A percentile compares a stretch with the other conserved stretches of the same genome.
Conservation (phyloP, 2,888 invertebrate genomes). For the Lithosia quadra region DNA sequence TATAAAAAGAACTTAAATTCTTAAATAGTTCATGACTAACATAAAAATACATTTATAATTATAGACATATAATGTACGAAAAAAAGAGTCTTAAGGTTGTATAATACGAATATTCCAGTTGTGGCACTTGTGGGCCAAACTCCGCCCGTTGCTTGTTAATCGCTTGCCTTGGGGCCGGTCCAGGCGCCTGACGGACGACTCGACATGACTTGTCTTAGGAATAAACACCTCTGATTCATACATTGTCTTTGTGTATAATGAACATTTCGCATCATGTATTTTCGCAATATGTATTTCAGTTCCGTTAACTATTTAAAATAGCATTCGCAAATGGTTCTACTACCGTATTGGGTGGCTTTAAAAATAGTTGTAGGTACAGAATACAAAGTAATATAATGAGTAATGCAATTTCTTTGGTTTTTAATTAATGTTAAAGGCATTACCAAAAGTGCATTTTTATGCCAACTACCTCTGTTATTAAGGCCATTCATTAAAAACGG, state of each 20-base stretch:
- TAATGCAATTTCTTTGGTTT: neutral
- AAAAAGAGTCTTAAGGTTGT: conserved; percentile 24
- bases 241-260: conserved; percentile 61
- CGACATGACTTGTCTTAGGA: conserved; percentile 70
- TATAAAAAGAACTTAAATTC: too few relatives aligned
- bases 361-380: neutral
- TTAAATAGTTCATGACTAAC: too few relatives aligned
- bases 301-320: conserved; percentile 11
- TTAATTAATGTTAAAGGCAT: neutral
- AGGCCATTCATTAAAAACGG: neutral
- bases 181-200: conserved; percentile 70
- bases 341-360: neutral
- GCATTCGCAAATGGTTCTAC: neutral
- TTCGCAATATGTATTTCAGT: conserved; percentile 31
- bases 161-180: conserved; percentile 61
- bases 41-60: neutral
- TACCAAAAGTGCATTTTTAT: neutral
- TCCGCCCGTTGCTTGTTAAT: conserved; percentile 65
- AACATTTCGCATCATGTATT: conserved; percentile 37
- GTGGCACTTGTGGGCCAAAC: conserved; percentile 22
- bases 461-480: neutral
- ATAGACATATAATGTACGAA: conserved; percentile 22
- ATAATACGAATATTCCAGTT: conserved; percentile 13
- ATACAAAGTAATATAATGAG: neutral
- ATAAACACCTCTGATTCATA: conserved; percentile 79